These are phyloP conservation scores for Drosophila equinoxialis DNA, from an alignment of 1,140 invertebrate genomes.

Conservation along the genomic window DNA sequence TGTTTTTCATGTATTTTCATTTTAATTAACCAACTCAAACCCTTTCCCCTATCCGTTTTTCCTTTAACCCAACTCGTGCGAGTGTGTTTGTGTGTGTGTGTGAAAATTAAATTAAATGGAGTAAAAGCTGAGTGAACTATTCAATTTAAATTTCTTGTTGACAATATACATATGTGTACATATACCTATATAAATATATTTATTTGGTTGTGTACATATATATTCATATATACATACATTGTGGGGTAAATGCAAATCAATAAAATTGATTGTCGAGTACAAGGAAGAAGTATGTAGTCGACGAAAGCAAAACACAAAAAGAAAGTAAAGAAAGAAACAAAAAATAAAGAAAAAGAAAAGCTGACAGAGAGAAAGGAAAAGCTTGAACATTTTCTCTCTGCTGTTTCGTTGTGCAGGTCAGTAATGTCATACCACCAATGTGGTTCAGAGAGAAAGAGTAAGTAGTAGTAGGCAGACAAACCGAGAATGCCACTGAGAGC, in stretches of 20 bases:
- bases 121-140: slow-evolving; percentile 32
- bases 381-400: slow-evolving; percentile 11
- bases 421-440: slow-evolving; percentile 1
- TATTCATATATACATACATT: slow-evolving; percentile 14
- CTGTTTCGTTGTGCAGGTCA: slow-evolving; percentile 34
- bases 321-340: slow-evolving; percentile 12
- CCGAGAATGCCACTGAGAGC: not conserved
- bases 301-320: slow-evolving; percentile 9
- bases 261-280: slow-evolving; percentile 64
- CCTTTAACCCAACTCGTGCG: not conserved
- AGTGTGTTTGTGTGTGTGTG: slow-evolving; percentile 12
- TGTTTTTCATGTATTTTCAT: not conserved
- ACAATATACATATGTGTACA: not conserved
- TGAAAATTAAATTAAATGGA: slow-evolving; percentile 48
- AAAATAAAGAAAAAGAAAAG: slow-evolving; percentile 17
- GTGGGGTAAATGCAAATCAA: slow-evolving; percentile 63
- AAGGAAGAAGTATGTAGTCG: slow-evolving; percentile 7
- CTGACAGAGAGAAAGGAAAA: slow-evolving; percentile 20
- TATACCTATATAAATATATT: slow-evolving; percentile 31
- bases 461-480: too few relatives aligned
- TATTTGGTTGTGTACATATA: slow-evolving; percentile 41
- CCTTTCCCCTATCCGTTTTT: not conserved
- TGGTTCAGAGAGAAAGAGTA: not conserved
- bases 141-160: slow-evolving; percentile 1
- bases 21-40: slow-evolving; percentile 1